A percentile compares a stretch with the other conserved stretches of the same genome.
phyloP scores from a whole-genome alignment of 2,797 vertebrate species.

The Enteromius radiatus region DNA sequence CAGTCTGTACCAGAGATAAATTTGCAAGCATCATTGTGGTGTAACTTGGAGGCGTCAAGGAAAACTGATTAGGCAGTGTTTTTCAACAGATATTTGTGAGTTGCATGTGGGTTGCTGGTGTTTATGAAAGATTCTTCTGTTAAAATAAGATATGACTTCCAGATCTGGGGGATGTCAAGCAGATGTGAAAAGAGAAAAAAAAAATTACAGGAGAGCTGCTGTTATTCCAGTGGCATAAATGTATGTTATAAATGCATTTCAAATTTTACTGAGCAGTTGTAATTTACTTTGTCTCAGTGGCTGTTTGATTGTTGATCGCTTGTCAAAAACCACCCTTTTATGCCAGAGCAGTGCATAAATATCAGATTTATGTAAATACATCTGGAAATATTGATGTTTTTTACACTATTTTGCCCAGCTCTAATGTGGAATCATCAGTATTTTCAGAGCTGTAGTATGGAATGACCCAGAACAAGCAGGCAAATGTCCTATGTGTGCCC shows the following conservation, averaged over 20 bases:
- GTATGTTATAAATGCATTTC: neutral
- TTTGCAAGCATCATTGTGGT: constrained; percentile 59
- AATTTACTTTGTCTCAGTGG: neutral
- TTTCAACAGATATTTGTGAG: constrained; percentile 54
- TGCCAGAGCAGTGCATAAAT: neutral
- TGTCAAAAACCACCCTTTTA: neutral
- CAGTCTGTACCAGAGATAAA: constrained; percentile 55
- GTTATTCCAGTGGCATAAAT: neutral
- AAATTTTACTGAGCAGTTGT: too few species aligned
- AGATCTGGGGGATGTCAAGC: constrained; percentile 17
- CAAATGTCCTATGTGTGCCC: constrained; percentile 8
- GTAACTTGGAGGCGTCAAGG: constrained; percentile 58
- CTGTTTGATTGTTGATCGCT: neutral
- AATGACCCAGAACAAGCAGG: constrained; percentile 35
- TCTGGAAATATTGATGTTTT: neutral
- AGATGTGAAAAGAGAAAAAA: constrained; percentile 12
- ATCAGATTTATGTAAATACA: neutral
- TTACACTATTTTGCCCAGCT: neutral
- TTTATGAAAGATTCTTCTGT: constrained; percentile 45
- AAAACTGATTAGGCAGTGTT: constrained; percentile 56
- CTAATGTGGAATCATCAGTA: neutral
- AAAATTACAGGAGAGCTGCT: neutral
- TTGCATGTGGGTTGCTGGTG: constrained; percentile 29
- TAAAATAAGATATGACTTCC: constrained; percentile 8
- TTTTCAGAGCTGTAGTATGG: constrained; percentile 4